Evolutionary conservation across 2,888 invertebrate species (phyloP).

Genomic region (Macrophya alboannulata): DNA sequence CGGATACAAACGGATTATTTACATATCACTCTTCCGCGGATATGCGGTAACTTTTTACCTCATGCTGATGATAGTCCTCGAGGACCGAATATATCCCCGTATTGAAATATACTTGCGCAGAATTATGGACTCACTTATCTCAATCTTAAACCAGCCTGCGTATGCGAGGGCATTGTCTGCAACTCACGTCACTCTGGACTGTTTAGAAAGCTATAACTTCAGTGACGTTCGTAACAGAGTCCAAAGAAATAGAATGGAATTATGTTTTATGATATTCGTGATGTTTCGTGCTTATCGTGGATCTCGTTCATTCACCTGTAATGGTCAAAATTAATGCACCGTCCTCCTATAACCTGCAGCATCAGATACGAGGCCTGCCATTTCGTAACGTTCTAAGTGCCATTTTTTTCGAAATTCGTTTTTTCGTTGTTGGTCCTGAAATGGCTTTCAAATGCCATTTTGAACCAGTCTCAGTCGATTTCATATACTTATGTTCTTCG

Average conservation of each 20-base stretch:
- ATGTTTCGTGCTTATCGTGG: not conserved
- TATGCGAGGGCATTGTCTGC: not conserved
- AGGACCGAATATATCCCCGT: not conserved
- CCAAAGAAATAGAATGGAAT: not conserved
- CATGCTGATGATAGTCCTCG: not conserved
- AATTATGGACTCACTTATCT: not conserved
- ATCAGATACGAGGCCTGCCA: no score
- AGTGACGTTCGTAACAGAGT: not conserved
- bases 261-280: not conserved
- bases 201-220: constrained; percentile 5
- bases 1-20: not conserved
- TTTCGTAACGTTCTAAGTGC: no score
- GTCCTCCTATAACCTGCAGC: not conserved
- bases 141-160: not conserved
- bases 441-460: no score
- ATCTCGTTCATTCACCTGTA: not conserved
- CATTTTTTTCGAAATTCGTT: no score
- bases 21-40: not conserved
- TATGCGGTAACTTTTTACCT: not conserved
- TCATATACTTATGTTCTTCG: no score
- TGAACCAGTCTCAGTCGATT: no score
- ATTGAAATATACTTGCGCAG: not conserved
- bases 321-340: not conserved
- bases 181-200: not conserved
- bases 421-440: no score